These are phyloP conservation scores for Bombylius discolor DNA, from an alignment of 2,888 invertebrate genomes.

Conservation along the genomic window DNA sequence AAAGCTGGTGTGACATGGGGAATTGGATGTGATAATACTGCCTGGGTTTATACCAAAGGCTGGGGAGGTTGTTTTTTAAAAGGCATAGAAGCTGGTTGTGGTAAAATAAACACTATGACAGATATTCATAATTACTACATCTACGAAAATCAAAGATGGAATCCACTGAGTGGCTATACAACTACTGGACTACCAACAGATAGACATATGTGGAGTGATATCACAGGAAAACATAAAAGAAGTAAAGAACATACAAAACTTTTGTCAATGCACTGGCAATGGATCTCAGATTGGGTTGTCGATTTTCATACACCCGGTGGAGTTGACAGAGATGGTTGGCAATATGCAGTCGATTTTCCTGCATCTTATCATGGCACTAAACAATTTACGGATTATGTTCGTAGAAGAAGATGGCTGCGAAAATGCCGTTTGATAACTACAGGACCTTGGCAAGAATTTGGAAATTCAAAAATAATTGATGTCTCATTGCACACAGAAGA, in stretches of 20 bases:
- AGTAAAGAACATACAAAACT: conserved; percentile 77
- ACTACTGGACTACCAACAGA: conserved; percentile 76
- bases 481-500: conserved; percentile 54
- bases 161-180: conserved; percentile 79
- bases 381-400: conserved; percentile 77
- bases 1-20: conserved; percentile 80
- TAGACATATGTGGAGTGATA: conserved; percentile 84
- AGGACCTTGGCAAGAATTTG: conserved; percentile 80
- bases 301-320: conserved; percentile 84
- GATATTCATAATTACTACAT: conserved; percentile 79
- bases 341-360: conserved; percentile 87
- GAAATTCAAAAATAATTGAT: conserved; percentile 73
- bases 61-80: conserved; percentile 76
- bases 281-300: conserved; percentile 84
- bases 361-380: conserved; percentile 74
- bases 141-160: conserved; percentile 92
- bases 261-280: conserved; percentile 77
- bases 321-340: conserved; percentile 87
- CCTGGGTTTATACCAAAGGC: conserved; percentile 82
- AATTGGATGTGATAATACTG: conserved; percentile 72
- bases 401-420: conserved; percentile 71
- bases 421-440: conserved; percentile 68
- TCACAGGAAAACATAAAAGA: conserved; percentile 67
- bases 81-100: conserved; percentile 44
- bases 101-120: conserved; percentile 58